These are phyloP conservation scores for Drosophila conformis DNA, from an alignment of 2,888 invertebrate species.

Conservation along the genomic window DNA sequence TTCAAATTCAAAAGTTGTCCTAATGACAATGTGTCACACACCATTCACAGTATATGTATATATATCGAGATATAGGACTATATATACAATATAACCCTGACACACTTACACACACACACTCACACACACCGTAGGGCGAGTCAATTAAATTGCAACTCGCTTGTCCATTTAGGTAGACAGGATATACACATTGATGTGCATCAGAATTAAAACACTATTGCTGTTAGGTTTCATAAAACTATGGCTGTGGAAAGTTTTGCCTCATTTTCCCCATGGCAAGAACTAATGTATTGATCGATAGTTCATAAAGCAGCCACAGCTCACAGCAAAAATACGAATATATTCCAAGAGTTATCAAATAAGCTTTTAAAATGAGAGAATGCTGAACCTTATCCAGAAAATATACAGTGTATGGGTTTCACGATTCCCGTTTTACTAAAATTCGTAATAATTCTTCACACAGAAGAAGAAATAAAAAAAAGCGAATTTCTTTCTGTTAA, in stretches of 20 bases:
- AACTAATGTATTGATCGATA: too few species aligned
- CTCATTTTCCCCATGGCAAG: too few species aligned
- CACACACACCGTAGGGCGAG: not conserved
- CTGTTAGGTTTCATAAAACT: too few species aligned
- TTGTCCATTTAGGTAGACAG: constrained; percentile 18
- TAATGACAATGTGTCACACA: constrained; percentile 13
- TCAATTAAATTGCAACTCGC: constrained; percentile 28
- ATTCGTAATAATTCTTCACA: not conserved
- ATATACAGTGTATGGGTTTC: not conserved
- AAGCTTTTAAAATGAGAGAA: not conserved
- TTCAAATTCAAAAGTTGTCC: constrained; percentile 4
- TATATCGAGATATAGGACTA: not conserved
- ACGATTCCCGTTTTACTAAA: not conserved
- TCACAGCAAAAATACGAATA: not conserved
- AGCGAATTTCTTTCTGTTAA: not conserved
- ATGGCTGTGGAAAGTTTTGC: too few species aligned
- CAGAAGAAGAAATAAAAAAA: not conserved
- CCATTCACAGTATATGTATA: not conserved
- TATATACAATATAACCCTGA: not conserved
- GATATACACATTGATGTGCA: constrained; percentile 47
- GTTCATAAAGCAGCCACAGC: too few species aligned
- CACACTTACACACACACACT: not conserved
- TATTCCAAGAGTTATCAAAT: not conserved
- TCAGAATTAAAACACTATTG: not conserved
- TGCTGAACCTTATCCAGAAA: not conserved